Percentiles rank a stretch among this genome's conserved stretches.
These are phyloP conservation scores for Drosophila kepulauana DNA, from an alignment of 1,140 invertebrate genomes.

Conservation along the genomic window DNA sequence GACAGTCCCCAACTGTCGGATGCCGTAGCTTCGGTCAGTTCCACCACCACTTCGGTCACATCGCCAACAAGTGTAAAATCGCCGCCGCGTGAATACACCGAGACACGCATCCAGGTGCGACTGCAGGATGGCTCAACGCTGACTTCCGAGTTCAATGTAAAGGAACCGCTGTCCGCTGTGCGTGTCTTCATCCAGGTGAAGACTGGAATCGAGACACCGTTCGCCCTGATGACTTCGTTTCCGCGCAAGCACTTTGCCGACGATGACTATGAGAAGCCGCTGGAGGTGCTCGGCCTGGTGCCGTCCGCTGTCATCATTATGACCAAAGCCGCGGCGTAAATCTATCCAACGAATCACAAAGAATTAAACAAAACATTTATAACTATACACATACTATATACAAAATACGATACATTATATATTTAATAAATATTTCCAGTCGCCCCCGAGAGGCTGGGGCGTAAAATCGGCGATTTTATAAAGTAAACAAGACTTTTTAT, in stretches of 20 bases:
- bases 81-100: conserved; percentile 67
- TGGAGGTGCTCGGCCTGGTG: conserved; percentile 90
- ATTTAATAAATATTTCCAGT: conserved; percentile 39
- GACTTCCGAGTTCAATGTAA: conserved; percentile 91
- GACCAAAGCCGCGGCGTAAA: conserved; percentile 71
- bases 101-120: conserved; percentile 87
- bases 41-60: conserved; percentile 61
- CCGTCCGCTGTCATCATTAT: conserved; percentile 94
- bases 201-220: conserved; percentile 85
- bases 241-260: conserved; percentile 90
- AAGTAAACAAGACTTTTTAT: neutral
- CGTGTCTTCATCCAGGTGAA: conserved; percentile 87
- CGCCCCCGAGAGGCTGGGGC: conserved; percentile 18
- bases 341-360: conserved; percentile 5
- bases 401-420: conserved; percentile 18
- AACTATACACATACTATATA: conserved; percentile 27
- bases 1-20: conserved; percentile 28
- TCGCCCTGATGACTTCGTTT: conserved; percentile 92
- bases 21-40: conserved; percentile 66
- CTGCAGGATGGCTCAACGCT: conserved; percentile 88
- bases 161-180: conserved; percentile 95
- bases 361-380: conserved; percentile 23
- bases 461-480: conserved; percentile 63
- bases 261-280: conserved; percentile 87
- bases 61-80: conserved; percentile 57